Base-by-base conservation (phyloP, 2,888 invertebrate species). In the Entomobrya proxima region DNA sequence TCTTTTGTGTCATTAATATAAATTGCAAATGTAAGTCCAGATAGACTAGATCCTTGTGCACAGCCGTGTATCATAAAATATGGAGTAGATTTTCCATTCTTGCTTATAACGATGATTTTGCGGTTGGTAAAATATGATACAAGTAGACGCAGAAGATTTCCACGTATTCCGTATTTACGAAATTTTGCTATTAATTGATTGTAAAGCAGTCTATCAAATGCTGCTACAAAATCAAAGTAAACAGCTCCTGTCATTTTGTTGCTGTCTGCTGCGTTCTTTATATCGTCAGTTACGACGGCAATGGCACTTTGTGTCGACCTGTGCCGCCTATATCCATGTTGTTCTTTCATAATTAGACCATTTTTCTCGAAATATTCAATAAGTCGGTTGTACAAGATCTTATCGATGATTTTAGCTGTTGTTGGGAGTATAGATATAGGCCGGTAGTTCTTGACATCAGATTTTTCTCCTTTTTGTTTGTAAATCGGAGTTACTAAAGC, bases 341-440 rank as follows among this genome's bases (percentile, higher is more conserved):
- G 55, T 55, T 55, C 21, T 2, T 67, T 21, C 4, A 15, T n/a
- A 21, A 55, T 21, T 7, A 3, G 7, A 4, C 24, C 13, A 13
- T 55, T 55, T 9, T 55, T 7, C n/a, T 55, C 55, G 3, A 55
- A n/a, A 55, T 21, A 55, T 5, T 5, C 5, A 21, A 9, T 27
- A 5, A 55, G 6, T 11, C 21, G 3, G 3, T 27, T 21, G 6
- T 4, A 11, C 4, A 55, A 9, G 24, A 55, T 21, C 11, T 21
- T 55, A 18, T 67, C 67, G 32, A 67, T 37, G 18, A 72, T 72
- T 40, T 72, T 72, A 4, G 72, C 44, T 27, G n/a, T 3, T 3
- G 72, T 9, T 35, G 72, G 27, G 7, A 72, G 44, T 9, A 72
- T 72, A 15, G 44, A 40, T 3, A 72, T 72, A 11, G 72, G 72